A percentile compares a stretch with the other conserved stretches of the same genome.
These are phyloP conservation scores for Furcula furcula DNA, from an alignment of 2,888 invertebrate genomes.

Conservation along the genomic window DNA sequence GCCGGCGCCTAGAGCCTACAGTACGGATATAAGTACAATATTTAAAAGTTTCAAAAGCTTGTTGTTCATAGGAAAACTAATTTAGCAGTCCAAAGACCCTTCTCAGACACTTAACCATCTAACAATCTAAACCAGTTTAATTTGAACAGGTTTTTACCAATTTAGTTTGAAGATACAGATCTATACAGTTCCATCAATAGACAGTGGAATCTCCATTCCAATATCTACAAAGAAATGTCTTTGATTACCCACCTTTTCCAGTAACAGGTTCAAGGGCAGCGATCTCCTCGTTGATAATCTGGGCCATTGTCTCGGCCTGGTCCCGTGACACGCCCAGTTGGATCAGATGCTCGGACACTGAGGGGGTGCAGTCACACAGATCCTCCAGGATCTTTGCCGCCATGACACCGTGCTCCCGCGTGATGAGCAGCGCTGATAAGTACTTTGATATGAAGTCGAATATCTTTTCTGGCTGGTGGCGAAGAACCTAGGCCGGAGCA, in stretches of 20 bases:
- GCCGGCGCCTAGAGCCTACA: too few relatives aligned
- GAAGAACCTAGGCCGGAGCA: slow-evolving; percentile 81
- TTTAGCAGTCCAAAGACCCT: too few relatives aligned
- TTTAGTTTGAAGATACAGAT: too few relatives aligned
- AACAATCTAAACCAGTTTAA: too few relatives aligned
- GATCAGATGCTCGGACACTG: slow-evolving; percentile 60
- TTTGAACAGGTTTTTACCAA: too few relatives aligned
- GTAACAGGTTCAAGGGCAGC: slow-evolving; percentile 43
- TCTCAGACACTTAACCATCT: too few relatives aligned
- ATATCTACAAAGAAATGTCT: too few relatives aligned
- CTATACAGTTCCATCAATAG: too few relatives aligned
- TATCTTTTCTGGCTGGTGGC: slow-evolving; percentile 84
- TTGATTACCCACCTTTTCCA: slow-evolving; percentile 55
- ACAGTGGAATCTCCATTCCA: too few relatives aligned
- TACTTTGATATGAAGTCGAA: slow-evolving; percentile 88
- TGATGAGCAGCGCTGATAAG: slow-evolving; percentile 85
- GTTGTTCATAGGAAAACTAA: too few relatives aligned
- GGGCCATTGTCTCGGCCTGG: slow-evolving; percentile 40
- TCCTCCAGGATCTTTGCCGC: slow-evolving; percentile 66
- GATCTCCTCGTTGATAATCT: slow-evolving; percentile 60
- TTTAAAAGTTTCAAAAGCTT: too few relatives aligned
- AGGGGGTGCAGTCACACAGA: slow-evolving; percentile 66
- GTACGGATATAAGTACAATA: too few relatives aligned
- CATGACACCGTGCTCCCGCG: slow-evolving; percentile 82
- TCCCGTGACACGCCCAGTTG: slow-evolving; percentile 42